phyloP scores from a whole-genome alignment of 2,797 vertebrate species.

The Ceyx erithaca region DNA sequence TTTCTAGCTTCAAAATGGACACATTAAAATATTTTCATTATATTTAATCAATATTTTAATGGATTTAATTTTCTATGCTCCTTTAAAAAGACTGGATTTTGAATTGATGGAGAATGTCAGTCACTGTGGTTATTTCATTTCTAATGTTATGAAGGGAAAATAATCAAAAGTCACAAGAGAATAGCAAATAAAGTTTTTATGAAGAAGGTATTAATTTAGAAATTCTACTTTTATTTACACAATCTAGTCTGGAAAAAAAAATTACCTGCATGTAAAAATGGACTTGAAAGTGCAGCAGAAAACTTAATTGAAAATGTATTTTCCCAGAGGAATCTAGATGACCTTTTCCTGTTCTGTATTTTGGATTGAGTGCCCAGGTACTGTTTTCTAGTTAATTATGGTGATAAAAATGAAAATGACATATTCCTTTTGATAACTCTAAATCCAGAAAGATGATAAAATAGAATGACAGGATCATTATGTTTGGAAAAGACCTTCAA shows the following conservation, averaged over 20 bases:
- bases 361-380: not conserved
- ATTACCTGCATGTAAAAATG: not conserved
- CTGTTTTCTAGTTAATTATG: not conserved
- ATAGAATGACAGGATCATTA: not conserved
- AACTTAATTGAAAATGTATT: not conserved
- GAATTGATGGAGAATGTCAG: not conserved
- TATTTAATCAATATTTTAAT: not conserved
- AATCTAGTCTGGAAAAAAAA: not conserved
- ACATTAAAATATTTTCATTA: not conserved
- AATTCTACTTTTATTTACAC: not conserved
- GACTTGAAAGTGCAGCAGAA: not conserved
- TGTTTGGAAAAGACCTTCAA: not conserved
- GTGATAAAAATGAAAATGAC: not conserved
- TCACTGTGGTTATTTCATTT: not conserved
- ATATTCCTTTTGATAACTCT: not conserved
- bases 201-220: not conserved
- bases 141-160: not conserved
- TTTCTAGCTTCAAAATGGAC: not conserved
- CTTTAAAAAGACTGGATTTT: not conserved
- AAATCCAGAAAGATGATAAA: not conserved
- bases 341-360: not conserved
- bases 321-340: not conserved
- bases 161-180: not conserved
- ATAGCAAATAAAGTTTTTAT: not conserved
- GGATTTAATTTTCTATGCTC: not conserved